These are phyloP conservation scores for Cyanocitta stelleri DNA, from an alignment of 2,113 vertebrate species.

Conservation along the genomic window DNA sequence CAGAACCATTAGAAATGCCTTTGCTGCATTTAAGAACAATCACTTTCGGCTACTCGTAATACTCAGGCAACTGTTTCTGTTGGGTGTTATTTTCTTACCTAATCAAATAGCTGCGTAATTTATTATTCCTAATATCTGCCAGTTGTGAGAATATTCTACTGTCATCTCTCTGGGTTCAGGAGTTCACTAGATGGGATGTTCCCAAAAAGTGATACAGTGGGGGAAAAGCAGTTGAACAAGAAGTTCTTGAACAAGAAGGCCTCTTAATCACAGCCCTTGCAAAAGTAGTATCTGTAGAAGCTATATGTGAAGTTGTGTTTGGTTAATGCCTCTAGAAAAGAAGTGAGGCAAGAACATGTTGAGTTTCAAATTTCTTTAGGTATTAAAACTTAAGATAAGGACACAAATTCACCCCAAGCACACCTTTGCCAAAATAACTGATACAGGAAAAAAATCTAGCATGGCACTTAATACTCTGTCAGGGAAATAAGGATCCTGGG, in stretches of 20 bases:
- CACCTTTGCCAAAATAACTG: not conserved
- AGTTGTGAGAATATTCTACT: not conserved
- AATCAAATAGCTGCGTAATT: not conserved
- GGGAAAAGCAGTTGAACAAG: not conserved
- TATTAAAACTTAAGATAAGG: not conserved
- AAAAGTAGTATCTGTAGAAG: not conserved
- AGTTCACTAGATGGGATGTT: not conserved
- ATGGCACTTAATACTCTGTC: not conserved
- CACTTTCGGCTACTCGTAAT: not conserved
- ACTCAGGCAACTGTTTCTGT: not conserved
- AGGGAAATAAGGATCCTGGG: not conserved
- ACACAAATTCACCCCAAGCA: not conserved
- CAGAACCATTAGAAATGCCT: not conserved
- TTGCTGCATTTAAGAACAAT: not conserved
- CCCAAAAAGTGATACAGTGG: not conserved
- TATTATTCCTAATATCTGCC: not conserved
- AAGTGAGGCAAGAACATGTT: not conserved
- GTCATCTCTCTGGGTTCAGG: not conserved
- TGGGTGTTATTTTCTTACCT: not conserved
- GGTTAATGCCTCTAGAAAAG: not conserved
- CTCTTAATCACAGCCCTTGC: not conserved
- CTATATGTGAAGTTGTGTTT: not conserved
- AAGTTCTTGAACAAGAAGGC: not conserved
- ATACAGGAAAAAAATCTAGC: not conserved
- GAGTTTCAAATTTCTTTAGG: not conserved